phyloP scores from a whole-genome alignment of 2,113 vertebrate genomes.

The Chascanopsetta lugubris region DNA sequence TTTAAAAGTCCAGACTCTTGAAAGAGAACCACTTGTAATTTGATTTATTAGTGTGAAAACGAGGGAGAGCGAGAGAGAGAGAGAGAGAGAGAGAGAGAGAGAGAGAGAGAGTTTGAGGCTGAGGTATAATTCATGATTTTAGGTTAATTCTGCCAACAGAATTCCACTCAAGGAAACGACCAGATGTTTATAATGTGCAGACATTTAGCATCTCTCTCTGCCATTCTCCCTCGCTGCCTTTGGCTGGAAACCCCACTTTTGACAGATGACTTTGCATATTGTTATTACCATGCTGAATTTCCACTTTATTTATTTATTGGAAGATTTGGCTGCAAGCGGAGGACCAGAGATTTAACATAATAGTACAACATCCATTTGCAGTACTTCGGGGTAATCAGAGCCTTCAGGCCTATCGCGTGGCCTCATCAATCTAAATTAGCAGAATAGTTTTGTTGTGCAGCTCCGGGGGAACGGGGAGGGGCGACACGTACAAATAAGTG shows the following conservation, averaged over 20 bases:
- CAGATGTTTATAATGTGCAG: constrained; percentile 63
- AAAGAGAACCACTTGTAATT: constrained; percentile 29
- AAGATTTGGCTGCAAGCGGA: constrained; percentile 50
- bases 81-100: constrained; percentile 11
- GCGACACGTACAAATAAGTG: not conserved
- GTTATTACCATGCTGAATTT: constrained; percentile 58
- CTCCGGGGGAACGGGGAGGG: constrained; percentile 4
- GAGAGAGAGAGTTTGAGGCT: constrained; percentile 1
- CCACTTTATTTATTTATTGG: constrained; percentile 67
- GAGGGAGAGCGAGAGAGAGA: constrained; percentile 29
- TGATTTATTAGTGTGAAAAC: constrained; percentile 56
- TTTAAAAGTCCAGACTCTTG: constrained; percentile 38
- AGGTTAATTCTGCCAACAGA: constrained; percentile 54
- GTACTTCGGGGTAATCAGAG: constrained; percentile 51
- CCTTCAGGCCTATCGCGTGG: constrained; percentile 33
- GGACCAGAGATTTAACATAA: constrained; percentile 48
- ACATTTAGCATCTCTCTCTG: constrained; percentile 50
- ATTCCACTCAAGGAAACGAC: constrained; percentile 46
- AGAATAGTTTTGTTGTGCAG: constrained; percentile 31
- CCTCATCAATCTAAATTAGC: constrained; percentile 62
- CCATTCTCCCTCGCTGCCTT: constrained; percentile 43
- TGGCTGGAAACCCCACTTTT: constrained; percentile 57
- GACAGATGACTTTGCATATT: constrained; percentile 71
- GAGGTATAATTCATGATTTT: constrained; percentile 56
- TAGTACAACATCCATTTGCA: constrained; percentile 50